Base-by-base conservation (phyloP, 2,113 vertebrate species). In the Archocentrus centrarchus region DNA sequence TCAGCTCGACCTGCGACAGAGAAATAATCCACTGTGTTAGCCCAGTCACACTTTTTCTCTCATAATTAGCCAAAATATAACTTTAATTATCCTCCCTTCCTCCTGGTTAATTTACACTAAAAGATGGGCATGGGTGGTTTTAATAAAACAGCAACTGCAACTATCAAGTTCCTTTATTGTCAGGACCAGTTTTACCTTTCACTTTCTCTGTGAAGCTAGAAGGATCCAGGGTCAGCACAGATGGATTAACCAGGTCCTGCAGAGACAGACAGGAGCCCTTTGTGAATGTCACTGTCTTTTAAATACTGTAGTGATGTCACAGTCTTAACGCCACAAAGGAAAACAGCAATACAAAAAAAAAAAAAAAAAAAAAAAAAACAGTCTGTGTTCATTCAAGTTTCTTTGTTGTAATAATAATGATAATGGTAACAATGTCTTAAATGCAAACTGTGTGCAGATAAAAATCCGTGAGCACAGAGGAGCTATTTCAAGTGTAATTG, bases 221-320 rank as follows among this genome's bases (percentile, higher is more conserved):
- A 9, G 97, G 96, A 66, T 97, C 97, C 59, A 99, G 93, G 15
- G 95, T 93, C 35, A 98, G 89, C 89, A 99, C 97, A 0, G 97
- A 97, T 1, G 98, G 98, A 88, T 96, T 96, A 84, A 97, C 96
- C 75, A 99, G 97, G 92, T 99, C 98, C 98, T 99, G 90, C 53
- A 91, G 59, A 68, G n/a, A 86, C 41, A 86, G 13, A 90, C 3
- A 82, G 2, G 44, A 77, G 20, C 3, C 8, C 15, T 58, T 37
- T 27, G 20, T 47, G 35, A 75, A 64, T n/a, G 44, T 55, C 15
- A 13, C 58, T 4, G n/a, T 15, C 58, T 37, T 75, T 75, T 20
- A 61, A 30, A 41, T 8, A 41, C 30, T 32, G 30, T 11, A 10
- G 11, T 5, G 3, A 47, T 14, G 44, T 47, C 44, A 14, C 41